Conservation (phyloP, 2,888 invertebrate genomes). For the Caradrina clavipalpis region DNA sequence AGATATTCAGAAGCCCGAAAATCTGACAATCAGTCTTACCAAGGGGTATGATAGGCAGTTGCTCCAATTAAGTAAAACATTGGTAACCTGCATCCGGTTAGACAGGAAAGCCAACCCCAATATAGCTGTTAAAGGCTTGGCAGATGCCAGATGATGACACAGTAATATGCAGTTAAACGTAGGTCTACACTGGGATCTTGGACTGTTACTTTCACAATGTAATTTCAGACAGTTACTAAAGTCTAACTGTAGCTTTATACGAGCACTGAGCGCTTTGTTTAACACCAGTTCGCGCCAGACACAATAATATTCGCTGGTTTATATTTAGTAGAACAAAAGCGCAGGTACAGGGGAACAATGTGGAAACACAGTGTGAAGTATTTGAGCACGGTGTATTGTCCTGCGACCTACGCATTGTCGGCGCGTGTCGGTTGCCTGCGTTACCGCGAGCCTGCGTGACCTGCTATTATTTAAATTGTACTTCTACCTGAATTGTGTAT, state of each 20-base stretch:
- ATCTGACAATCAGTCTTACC: no score
- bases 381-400: conserved; percentile 63
- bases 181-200: neutral
- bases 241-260: conserved; percentile 54
- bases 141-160: no score
- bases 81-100: no score
- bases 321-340: conserved; percentile 77
- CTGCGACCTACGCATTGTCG: conserved; percentile 62
- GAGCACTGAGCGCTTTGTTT: conserved; percentile 59
- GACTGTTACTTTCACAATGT: conserved; percentile 35
- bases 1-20: no score
- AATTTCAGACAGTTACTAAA: conserved; percentile 29
- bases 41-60: no score
- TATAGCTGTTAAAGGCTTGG: no score
- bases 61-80: no score
- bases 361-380: conserved; percentile 67
- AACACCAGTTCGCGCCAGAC: conserved; percentile 52
- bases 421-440: conserved; percentile 39
- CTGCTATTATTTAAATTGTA: conserved; percentile 38
- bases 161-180: no score
- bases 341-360: conserved; percentile 78
- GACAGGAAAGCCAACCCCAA: no score
- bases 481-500: conserved; percentile 19
- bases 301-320: conserved; percentile 61
- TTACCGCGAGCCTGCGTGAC: conserved; percentile 36